phyloP scores from a whole-genome alignment of 2,113 vertebrate genomes.

The Lasiurus borealis region DNA sequence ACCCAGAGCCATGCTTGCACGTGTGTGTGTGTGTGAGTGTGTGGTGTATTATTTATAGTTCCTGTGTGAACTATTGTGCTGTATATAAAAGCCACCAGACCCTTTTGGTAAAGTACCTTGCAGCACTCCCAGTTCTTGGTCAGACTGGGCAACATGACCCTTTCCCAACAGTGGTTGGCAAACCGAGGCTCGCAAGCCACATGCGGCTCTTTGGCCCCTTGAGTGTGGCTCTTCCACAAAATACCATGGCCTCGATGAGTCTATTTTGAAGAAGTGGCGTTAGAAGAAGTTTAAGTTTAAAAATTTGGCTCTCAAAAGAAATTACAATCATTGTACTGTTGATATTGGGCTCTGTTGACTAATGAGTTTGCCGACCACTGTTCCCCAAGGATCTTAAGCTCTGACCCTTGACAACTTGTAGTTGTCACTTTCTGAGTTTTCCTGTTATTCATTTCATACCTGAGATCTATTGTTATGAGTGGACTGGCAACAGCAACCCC shows the following conservation, averaged over 20 bases:
- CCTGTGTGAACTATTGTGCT: background rate
- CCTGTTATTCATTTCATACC: too few species aligned
- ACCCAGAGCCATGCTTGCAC: background rate
- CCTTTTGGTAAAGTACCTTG: background rate
- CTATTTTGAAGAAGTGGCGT: too few species aligned
- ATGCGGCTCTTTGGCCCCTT: too few species aligned
- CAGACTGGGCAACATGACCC: background rate
- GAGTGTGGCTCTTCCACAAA: too few species aligned
- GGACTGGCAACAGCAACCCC: background rate
- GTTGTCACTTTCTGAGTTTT: background rate
- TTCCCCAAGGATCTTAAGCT: background rate
- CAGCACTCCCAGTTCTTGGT: background rate
- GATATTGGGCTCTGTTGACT: too few species aligned
- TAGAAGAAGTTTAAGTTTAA: too few species aligned
- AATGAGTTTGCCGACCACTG: too few species aligned
- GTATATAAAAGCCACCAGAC: background rate
- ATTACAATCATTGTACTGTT: too few species aligned
- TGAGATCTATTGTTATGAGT: background rate
- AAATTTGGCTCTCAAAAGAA: too few species aligned
- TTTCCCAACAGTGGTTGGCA: background rate
- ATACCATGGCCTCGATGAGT: too few species aligned
- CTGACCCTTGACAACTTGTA: background rate
- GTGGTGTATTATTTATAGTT: background rate
- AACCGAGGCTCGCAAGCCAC: too few species aligned
- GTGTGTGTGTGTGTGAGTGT: background rate